Percentiles rank a stretch among this genome's conserved stretches.
These are phyloP conservation scores for Grammomys surdaster DNA, from an alignment of 2,113 vertebrate genomes.

Conservation along the genomic window DNA sequence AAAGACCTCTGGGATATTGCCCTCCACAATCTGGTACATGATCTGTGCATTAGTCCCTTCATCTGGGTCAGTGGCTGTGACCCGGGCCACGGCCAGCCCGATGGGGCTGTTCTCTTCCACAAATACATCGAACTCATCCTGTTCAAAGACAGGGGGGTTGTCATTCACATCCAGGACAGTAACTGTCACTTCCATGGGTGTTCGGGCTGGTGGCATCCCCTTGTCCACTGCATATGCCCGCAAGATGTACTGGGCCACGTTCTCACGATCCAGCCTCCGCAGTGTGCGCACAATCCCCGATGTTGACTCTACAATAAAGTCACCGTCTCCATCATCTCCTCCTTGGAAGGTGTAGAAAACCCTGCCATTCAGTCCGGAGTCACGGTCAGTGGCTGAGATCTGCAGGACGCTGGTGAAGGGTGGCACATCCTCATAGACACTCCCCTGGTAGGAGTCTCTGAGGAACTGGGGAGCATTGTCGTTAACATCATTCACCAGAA, in stretches of 20 bases:
- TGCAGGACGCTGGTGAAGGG: conserved; percentile 96
- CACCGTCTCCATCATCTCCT: conserved; percentile 94
- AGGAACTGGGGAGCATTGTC: conserved; percentile 97
- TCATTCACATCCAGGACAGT: conserved; percentile 96
- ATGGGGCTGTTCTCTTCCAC: conserved; percentile 98
- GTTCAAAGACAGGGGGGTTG: conserved; percentile 96
- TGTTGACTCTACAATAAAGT: conserved; percentile 97
- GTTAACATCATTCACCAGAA: conserved; percentile 96
- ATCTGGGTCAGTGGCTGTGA: conserved; percentile 95
- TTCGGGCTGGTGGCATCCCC: conserved; percentile 92
- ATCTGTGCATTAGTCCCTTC: conserved; percentile 98
- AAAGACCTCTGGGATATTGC: conserved; percentile 98
- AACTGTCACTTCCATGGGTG: conserved; percentile 92
- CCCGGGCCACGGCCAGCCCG: conserved; percentile 93
- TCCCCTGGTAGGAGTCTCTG: conserved; percentile 92
- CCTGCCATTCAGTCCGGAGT: conserved; percentile 94
- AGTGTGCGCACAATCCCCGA: conserved; percentile 95
- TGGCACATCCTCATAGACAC: conserved; percentile 94
- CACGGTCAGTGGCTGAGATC: conserved; percentile 95
- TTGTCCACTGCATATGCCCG: conserved; percentile 94
- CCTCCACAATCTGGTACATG: conserved; percentile 99
- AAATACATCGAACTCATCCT: conserved; percentile 95
- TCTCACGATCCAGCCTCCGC: conserved; percentile 95
- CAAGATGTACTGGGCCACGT: conserved; percentile 91
- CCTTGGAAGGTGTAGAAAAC: conserved; percentile 98